A percentile compares a stretch with the other conserved stretches of the same genome.
phyloP scores from a whole-genome alignment of 1,140 invertebrate genomes.

The Drosophila bocqueti region DNA sequence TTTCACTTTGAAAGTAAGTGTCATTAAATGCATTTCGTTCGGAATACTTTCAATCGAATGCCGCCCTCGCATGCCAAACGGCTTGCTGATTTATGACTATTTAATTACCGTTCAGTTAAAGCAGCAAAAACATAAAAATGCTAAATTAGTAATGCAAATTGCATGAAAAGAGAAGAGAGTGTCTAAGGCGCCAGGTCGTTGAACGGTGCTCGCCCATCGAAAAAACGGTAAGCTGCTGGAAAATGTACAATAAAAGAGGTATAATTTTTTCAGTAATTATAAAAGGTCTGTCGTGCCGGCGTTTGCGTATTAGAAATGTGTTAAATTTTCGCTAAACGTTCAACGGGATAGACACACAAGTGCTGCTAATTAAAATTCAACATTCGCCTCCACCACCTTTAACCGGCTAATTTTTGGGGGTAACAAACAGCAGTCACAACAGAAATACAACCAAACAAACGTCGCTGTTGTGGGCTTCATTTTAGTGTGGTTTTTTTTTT shows the following conservation, averaged over 20 bases:
- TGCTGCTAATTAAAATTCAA: constrained; percentile 76
- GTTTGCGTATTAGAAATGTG: constrained; percentile 52
- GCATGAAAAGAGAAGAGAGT: constrained; percentile 4
- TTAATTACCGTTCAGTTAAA: constrained; percentile 36
- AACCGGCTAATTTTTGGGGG: constrained; percentile 66
- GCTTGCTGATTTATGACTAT: constrained; percentile 44
- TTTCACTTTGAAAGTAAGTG: constrained; percentile 28
- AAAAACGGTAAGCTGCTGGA: background rate
- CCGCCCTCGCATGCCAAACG: constrained; percentile 46
- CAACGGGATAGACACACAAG: constrained; percentile 48
- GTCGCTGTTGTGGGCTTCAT: constrained; percentile 21
- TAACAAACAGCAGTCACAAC: constrained; percentile 40
- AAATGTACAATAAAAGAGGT: constrained; percentile 19
- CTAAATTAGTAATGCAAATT: constrained; percentile 75
- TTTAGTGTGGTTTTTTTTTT: constrained; percentile 14
- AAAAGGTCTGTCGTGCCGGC: constrained; percentile 14
- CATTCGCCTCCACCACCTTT: constrained; percentile 61
- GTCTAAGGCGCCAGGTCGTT: constrained; percentile 41
- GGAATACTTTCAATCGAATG: constrained; percentile 36
- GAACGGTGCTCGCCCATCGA: constrained; percentile 24
- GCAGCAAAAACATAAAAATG: constrained; percentile 29
- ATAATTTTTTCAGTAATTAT: constrained; percentile 49
- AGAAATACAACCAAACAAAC: constrained; percentile 25
- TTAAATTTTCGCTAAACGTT: constrained; percentile 62
- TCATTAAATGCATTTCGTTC: constrained; percentile 35